phyloP scores from a whole-genome alignment of 2,113 vertebrate species.

The Eclectus roratus region DNA sequence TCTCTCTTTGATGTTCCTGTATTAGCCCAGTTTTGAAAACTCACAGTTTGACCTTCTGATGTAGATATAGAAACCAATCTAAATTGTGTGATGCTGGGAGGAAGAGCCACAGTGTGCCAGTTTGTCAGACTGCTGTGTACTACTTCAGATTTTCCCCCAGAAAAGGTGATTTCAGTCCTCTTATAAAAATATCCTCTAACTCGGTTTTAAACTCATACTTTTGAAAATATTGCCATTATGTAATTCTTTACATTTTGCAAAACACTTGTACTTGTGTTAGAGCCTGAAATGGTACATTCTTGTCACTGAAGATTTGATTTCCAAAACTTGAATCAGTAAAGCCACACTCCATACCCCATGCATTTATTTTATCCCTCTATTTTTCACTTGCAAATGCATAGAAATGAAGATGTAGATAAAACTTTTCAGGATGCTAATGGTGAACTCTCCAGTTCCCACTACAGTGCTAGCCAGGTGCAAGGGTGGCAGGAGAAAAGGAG shows the following conservation, averaged over 20 bases:
- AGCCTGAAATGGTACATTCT: neutral
- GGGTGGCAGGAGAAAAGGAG: neutral
- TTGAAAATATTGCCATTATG: neutral
- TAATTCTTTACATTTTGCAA: neutral
- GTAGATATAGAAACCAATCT: neutral
- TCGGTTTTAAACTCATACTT: neutral
- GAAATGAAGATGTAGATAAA: neutral
- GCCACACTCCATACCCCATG: neutral
- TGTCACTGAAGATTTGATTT: neutral
- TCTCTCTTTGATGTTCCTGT: neutral
- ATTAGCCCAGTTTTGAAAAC: neutral
- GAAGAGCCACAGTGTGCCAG: neutral
- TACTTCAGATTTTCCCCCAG: neutral
- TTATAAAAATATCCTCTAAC: neutral
- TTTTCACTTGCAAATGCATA: neutral
- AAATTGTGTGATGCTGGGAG: rapidly evolving
- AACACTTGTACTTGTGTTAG: neutral
- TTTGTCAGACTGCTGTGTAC: neutral
- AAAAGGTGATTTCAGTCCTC: neutral
- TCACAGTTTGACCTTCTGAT: neutral
- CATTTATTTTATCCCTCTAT: neutral
- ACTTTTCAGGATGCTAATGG: neutral
- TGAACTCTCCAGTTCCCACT: rapidly evolving
- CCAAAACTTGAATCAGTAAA: neutral
- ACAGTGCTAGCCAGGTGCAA: neutral